Conservation (phyloP, 2,797 vertebrate genomes). For the Chaunax sp. region DNA sequence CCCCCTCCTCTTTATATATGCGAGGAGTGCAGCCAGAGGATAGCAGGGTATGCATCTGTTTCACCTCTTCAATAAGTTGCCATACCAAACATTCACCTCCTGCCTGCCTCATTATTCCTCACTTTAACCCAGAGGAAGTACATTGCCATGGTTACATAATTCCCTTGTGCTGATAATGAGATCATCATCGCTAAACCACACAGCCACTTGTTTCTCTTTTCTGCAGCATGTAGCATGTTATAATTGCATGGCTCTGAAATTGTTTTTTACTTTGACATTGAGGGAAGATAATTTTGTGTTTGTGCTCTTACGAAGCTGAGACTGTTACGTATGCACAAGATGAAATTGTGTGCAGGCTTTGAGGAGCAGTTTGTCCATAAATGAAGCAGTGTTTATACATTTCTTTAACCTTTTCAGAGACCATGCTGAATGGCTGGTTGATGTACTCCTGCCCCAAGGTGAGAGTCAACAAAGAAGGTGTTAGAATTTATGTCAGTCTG, state of each 20-base stretch:
- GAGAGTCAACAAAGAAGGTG: conserved; percentile 70
- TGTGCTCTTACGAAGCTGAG: conserved; percentile 1
- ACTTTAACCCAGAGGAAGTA: conserved; percentile 60
- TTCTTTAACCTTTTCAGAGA: conserved; percentile 86
- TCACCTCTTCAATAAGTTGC: conserved; percentile 34
- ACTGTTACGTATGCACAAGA: background rate
- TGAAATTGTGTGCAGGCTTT: background rate
- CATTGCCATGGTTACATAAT: conserved; percentile 78
- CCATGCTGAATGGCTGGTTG: conserved; percentile 97
- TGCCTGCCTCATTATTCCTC: conserved; percentile 62
- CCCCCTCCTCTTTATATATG: conserved; percentile 98
- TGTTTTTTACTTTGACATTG: conserved; percentile 11
- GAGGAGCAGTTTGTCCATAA: conserved; percentile 15
- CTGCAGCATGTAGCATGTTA: conserved; percentile 27
- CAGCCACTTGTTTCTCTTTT: conserved; percentile 60
- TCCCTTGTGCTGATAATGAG: conserved; percentile 66
- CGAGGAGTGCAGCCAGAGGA: conserved; percentile 98
- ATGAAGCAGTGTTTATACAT: conserved; percentile 40
- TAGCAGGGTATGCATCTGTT: conserved; percentile 91
- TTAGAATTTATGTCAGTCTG: conserved; percentile 10
- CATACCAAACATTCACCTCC: conserved; percentile 56
- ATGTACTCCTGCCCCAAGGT: conserved; percentile 99
- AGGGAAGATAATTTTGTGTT: conserved; percentile 11
- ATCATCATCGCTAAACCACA: conserved; percentile 69
- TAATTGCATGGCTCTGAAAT: conserved; percentile 34